Conservation (phyloP, 2,888 invertebrate genomes). For the Stenchaetothrips biformis region DNA sequence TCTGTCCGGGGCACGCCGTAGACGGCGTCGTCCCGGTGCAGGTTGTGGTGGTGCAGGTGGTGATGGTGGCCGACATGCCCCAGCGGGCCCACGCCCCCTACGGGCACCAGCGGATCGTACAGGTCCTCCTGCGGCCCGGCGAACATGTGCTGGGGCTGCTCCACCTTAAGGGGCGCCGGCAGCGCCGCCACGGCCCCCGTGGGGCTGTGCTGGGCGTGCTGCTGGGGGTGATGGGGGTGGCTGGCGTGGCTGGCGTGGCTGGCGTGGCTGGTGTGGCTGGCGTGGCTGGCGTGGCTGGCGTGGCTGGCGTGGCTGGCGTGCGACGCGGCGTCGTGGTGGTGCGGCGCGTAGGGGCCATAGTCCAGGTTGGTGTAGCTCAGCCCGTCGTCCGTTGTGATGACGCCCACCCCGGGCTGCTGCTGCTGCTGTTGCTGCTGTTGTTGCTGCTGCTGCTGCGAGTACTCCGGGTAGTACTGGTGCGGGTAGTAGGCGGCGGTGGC, state of each 20-base stretch:
- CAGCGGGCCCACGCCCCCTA: slow-evolving; percentile 35
- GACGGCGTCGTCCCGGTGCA: slow-evolving; percentile 52
- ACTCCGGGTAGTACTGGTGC: slow-evolving; percentile 44
- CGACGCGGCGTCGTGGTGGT: slow-evolving; percentile 37
- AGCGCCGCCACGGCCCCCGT: slow-evolving; percentile 47
- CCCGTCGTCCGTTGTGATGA: slow-evolving; percentile 80
- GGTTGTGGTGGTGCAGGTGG: slow-evolving; percentile 42
- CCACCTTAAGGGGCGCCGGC: slow-evolving; percentile 42
- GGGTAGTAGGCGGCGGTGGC: slow-evolving; percentile 44
- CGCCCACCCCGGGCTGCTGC: slow-evolving; percentile 45
- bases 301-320: slow-evolving; percentile 39
- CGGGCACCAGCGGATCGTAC: slow-evolving; percentile 39
- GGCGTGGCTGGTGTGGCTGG: slow-evolving; percentile 37
- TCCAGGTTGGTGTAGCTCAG: slow-evolving; percentile 86
- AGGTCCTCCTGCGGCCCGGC: slow-evolving; percentile 35
- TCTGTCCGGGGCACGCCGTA: slow-evolving; percentile 52
- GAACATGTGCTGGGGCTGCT: slow-evolving; percentile 48
- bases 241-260: slow-evolving; percentile 37
- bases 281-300: slow-evolving; percentile 36
- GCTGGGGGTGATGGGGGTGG: slow-evolving; percentile 37
- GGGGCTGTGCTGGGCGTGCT: slow-evolving; percentile 45
- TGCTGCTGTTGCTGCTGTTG: slow-evolving; percentile 47
- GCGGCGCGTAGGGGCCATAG: slow-evolving; percentile 50
- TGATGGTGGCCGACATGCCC: slow-evolving; percentile 38
- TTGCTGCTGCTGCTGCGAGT: slow-evolving; percentile 47